Percentiles rank a stretch among this genome's conserved stretches.
Conservation (phyloP, 2,888 invertebrate species). For the Dolichomitus sp. region DNA sequence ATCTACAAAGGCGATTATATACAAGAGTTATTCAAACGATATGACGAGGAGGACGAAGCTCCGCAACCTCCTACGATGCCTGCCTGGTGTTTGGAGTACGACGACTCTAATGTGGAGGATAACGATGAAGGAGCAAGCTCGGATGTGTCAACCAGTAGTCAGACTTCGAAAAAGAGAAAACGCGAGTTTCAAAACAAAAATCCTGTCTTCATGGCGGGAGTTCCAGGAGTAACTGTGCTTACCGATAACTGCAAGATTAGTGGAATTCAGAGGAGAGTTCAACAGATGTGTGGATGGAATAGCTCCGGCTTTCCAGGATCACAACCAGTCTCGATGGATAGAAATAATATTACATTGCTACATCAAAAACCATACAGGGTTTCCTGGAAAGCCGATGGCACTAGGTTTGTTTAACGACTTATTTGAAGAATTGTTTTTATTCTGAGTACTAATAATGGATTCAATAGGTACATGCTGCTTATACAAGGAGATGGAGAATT, state of each 20-base stretch:
- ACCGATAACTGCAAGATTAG: constrained; percentile 88
- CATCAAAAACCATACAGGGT: constrained; percentile 95
- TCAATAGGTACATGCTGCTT: constrained; percentile 96
- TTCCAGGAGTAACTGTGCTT: constrained; percentile 92
- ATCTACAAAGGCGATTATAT: constrained; percentile 99
- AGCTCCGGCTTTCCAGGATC: constrained; percentile 96
- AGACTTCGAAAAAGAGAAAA: constrained; percentile 84
- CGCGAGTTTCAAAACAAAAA: constrained; percentile 88
- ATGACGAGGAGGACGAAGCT: constrained; percentile 91
- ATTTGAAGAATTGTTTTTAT: constrained; percentile 20
- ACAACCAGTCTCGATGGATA: constrained; percentile 99
- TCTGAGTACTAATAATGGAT: not conserved
- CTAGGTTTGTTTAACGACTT: constrained; percentile 88
- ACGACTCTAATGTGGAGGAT: constrained; percentile 76
- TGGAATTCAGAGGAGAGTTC: constrained; percentile 91
- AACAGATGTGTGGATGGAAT: constrained; percentile 94
- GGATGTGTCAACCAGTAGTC: constrained; percentile 35
- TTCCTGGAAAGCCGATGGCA: constrained; percentile 99
- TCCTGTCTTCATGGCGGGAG: constrained; percentile 95
- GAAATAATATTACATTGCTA: constrained; percentile 92
- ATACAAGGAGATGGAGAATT: constrained; percentile 95
- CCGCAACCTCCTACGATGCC: constrained; percentile 92
- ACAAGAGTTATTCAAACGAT: constrained; percentile 93
- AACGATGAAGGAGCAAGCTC: constrained; percentile 67
- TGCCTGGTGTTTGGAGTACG: constrained; percentile 93